Base-by-base conservation (phyloP, 2,113 vertebrate species). In the Melanotaenia duboulayi region DNA sequence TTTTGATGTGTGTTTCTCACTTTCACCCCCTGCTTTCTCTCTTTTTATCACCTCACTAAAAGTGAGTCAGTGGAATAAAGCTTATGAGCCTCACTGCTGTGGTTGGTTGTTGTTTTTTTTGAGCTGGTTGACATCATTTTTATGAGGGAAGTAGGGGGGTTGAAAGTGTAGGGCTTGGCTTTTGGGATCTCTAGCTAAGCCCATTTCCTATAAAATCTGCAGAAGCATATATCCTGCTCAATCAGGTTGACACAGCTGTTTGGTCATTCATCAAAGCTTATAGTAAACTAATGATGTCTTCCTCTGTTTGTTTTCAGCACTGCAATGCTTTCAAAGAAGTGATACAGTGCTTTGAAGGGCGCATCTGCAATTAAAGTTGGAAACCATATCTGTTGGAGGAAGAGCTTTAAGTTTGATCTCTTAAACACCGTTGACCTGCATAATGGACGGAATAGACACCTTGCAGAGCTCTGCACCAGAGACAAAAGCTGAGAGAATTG, bases 401-500 rank as follows among this genome's bases (percentile, higher is more conserved):
- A 62, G 20, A 25, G 48, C 44, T 32, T 42, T 11, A 23, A 69
- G 49, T 39, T 59, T n/a, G n/a, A 55, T 71, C 62, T 39, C 51
- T 59, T 46, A 14, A 71, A 69, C 58, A 6, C 10, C 8, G 11
- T 24, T 19, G 13, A 62, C 35, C 9, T 24, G 40, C 14, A 63
- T 42, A 28, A 93, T 92, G 91, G 92, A 92, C 63, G 83, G 76
- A 22, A 24, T 94, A 67, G 92, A 93, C 60, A 80, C 92, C 78
- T 80, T 94, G 60, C 90, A 91, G 83, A 91, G 81, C 83, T 90
- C 91, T 1, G 65, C 87, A 16, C 65, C 80, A 22, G 94, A 95
- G 62, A 92, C 93, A 57, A 94, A 95, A 80, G 94, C 94, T 11
- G 94, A 95, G 63, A 89, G 93, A 23, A 95, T 95, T 4, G 94